Evolutionary conservation across 2,888 invertebrate species (phyloP), one percentile per base, ranked within the genome.

Genomic region (Trichogramma evanescens): DNA sequence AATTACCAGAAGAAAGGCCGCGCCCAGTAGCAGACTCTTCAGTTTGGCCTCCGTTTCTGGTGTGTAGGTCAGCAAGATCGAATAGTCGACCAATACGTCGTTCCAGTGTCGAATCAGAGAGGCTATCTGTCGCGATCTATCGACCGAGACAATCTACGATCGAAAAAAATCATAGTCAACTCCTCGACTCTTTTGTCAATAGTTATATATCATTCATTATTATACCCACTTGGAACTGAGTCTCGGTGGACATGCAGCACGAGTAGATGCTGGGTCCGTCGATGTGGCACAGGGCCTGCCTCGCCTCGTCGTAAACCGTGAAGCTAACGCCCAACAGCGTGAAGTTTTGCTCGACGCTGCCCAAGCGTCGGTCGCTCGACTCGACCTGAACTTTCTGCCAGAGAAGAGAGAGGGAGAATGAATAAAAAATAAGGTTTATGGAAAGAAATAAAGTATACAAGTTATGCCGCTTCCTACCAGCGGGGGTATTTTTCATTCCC

Each of bases 1-100:
- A 74, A 78, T 81, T 82, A 93, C 94, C 84, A 95, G 79, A 61
- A 95, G 81, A 79, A 95, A 93, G 0, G 89, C 85, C 52, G 91
- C 87, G 5, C 89, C 94, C 40, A 95, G 74, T 56, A 94, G 80
- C 4, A 91, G 78, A 0, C 92, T 91, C 73, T 94, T 93, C 58
- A 89, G 84, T 68, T 85, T 88, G 2, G 88, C 85, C 70, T 90
- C 87, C 26, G 87, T 82, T 53, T 88, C 86, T 0, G 80, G 71
- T 0, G 93, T 91, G 72, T 91, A 89, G 54, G 86, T 85, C 48
- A 94, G 79, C 54, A 87, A 86, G 62, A 93, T 85, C 55, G 86
- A 86, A 71, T 93, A 89, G 69, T 84, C 86, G 43, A 84, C 84
- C 61, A 86, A 80, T 42, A 84, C 80, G 56, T 84, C 81, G 71